phyloP scores from a whole-genome alignment of 2,888 invertebrate species.

The Pollenia angustigena region DNA sequence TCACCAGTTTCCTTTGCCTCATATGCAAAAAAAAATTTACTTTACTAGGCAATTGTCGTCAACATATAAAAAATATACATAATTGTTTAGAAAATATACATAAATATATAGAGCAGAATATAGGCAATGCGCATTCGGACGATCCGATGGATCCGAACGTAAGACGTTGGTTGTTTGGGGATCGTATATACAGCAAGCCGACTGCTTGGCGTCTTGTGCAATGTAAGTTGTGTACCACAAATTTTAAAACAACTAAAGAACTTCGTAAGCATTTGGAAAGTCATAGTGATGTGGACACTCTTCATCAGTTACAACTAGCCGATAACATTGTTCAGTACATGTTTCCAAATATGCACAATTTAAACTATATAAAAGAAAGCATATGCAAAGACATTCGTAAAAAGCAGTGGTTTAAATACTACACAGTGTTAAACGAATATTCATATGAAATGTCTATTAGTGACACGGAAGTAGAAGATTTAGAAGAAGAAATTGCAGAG shows the following conservation, averaged over 20 bases:
- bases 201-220: constrained; percentile 77
- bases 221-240: constrained; percentile 81
- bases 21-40: too few species aligned
- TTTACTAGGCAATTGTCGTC: constrained; percentile 74
- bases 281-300: constrained; percentile 74
- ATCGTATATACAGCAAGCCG: constrained; percentile 78
- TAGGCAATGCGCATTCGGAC: constrained; percentile 62
- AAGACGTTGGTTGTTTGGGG: constrained; percentile 77
- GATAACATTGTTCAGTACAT: constrained; percentile 76
- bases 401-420: constrained; percentile 76
- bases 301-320: constrained; percentile 67
- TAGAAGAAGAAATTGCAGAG: constrained; percentile 24
- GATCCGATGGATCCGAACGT: constrained; percentile 73
- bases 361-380: constrained; percentile 75
- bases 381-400: constrained; percentile 76
- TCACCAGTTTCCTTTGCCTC: constrained; percentile 70
- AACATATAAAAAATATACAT: constrained; percentile 77
- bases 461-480: constrained; percentile 81
- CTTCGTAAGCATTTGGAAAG: constrained; percentile 78
- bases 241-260: constrained; percentile 76
- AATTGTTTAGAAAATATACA: too few species aligned
- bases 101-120: constrained; percentile 78
- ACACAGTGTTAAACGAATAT: constrained; percentile 79
- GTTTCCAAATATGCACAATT: constrained; percentile 63
- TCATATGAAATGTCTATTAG: constrained; percentile 82